Evolutionary conservation across 2,797 vertebrate species (phyloP), one percentile per base, ranked within the genome.

Genomic region (Zenarchopterus dispar): DNA sequence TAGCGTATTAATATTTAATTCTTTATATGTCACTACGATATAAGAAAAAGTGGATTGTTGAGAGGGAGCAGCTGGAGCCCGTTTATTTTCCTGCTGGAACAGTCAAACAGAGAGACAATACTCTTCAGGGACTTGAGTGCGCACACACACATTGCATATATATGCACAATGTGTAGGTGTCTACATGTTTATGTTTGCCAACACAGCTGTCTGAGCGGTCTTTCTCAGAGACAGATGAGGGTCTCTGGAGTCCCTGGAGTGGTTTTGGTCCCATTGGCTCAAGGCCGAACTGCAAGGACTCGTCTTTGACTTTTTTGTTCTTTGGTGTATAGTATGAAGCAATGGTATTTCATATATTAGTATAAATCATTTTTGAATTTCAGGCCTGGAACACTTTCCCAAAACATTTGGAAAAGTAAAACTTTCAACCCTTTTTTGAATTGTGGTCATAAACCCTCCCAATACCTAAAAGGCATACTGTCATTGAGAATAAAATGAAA

Each of bases 241-340:
- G n/a, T n/a, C n/a, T n/a, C n/a, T 66, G 93, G 96, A 0, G 93
- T 96, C 70, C 95, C 0, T 95, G 91, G 91, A 96, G 95, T 4
- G 93, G 91, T 36, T 95, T 95, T 69, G 92, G 94, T 75, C 94
- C 94, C 22, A 85, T 93, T 70, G 94, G 96, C 28, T 94, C 92
- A 8, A 93, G 96, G 78, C 93, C 93, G 8, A 90, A 87, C 84
- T 96, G 92, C 77, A 94, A 94, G 87, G 93, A 95, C 84, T 24
- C 2, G 2, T 47, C 23, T 17, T 23, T 6, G 7, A 16, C 15
- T 36, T 19, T 53, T 52, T 52, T 39, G 13, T 53, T 36, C 7
- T 6, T 44, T 52, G 18, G 19, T 7, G 19, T 48, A 24, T 23
- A 16, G 21, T 13, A 7, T 17, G 24, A 49, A 49, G 19, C 22